Evolutionary conservation across 2,888 invertebrate species (phyloP), one percentile per base, ranked within the genome.

Genomic region (Drosophila picticornis): DNA sequence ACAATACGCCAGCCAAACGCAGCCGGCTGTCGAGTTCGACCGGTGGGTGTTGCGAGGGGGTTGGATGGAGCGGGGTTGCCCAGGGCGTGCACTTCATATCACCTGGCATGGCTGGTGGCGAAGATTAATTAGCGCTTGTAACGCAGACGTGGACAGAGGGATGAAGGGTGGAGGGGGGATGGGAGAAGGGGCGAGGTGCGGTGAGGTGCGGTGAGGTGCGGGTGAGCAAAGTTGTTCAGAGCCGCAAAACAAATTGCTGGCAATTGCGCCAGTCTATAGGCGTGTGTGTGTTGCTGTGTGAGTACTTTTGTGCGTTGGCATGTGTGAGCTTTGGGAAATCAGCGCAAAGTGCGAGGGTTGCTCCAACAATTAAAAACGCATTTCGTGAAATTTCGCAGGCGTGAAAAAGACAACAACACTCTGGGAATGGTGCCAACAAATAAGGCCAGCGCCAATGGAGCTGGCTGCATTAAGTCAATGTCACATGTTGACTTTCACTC

Each of bases 91-190:
- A 84, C 72, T 83, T 87, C 81, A 83, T 87, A 85, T 85, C 79
- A 76, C 74, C 65, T 75, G 80, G 70, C 64, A 50, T 51, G 67
- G 59, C 78, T 85, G 85, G 38, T 59, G 73, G 75, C 71, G 57
- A 88, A 86, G 88, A 89, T 89, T 88, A 88, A 89, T 89, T 90
- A 86, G 86, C 72, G 76, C 69, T 81, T 83, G 83, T 76, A 88
- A 90, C 90, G 90, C 90, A 90, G 62, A 62, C 46, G 34, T 53
- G 50, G 59, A 25, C 40, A n/a, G 36, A 6, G 16, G 32, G 32
- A 1, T 7, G 46, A 36, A 19, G 36, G 36, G n/a, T n/a, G 16
- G 16, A 6, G 16, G 13, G 34, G 0, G 13, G 32, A 1, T 16
- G 5, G 34, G 13, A 16, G 36, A 29, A 1, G 29, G 29, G 9